phyloP scores from a whole-genome alignment of 2,113 vertebrate genomes.

The Pachyramphus minor region DNA sequence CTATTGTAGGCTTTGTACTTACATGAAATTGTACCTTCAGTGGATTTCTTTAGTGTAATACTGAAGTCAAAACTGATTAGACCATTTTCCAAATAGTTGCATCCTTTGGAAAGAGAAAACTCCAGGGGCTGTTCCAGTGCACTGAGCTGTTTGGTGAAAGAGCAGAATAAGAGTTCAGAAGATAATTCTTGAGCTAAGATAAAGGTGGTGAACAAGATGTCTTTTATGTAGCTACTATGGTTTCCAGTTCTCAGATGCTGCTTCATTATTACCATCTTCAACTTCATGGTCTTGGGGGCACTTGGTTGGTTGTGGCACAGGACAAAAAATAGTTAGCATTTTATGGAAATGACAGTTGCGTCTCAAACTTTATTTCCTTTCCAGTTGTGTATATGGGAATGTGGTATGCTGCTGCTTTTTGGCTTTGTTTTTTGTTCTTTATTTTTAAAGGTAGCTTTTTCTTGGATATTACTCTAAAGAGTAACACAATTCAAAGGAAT shows the following conservation, averaged over 20 bases:
- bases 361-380: background rate
- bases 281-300: background rate
- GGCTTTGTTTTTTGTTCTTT: accelerated
- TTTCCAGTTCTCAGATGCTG: background rate
- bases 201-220: background rate
- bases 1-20: background rate
- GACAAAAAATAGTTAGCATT: background rate
- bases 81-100: background rate
- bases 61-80: background rate
- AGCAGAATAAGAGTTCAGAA: background rate
- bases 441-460: background rate
- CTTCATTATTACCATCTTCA: background rate
- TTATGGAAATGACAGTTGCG: background rate
- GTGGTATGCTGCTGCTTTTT: background rate
- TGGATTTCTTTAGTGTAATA: background rate
- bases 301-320: background rate
- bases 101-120: background rate
- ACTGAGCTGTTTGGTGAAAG: background rate
- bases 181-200: background rate
- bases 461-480: background rate
- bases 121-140: background rate
- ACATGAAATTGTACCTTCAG: background rate
- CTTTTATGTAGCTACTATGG: background rate
- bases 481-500: background rate
- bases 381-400: background rate